Conservation (phyloP, 2,113 vertebrate genomes). For the Corythaixoides concolor region DNA sequence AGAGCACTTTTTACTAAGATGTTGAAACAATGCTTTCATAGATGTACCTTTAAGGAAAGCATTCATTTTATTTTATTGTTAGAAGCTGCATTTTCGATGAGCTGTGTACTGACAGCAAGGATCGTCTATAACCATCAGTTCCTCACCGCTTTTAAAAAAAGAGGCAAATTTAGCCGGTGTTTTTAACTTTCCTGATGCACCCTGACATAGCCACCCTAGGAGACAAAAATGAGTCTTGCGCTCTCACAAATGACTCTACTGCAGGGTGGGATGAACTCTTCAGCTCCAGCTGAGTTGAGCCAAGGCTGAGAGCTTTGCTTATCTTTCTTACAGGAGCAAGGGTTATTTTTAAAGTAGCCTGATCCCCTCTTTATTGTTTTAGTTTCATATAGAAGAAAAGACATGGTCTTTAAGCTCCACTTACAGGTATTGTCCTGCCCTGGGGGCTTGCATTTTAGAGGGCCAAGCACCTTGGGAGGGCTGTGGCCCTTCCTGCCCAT, state of each 20-base stretch:
- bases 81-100: background rate
- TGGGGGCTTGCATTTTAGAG: background rate
- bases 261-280: background rate
- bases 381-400: background rate
- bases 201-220: background rate
- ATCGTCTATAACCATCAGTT: background rate
- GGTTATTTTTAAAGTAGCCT: background rate
- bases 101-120: background rate
- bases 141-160: background rate
- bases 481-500: background rate
- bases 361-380: background rate
- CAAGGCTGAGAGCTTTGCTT: background rate
- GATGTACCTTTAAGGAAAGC: background rate
- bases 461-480: background rate
- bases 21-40: background rate
- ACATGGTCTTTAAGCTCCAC: background rate
- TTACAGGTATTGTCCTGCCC: background rate
- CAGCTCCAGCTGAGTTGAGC: background rate
- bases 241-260: background rate
- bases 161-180: background rate
- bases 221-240: background rate
- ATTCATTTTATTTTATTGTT: background rate
- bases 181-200: background rate
- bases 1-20: background rate
- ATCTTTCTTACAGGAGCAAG: background rate